These are phyloP conservation scores for Lichenostomus cassidix DNA, from an alignment of 2,113 vertebrate genomes.

Conservation along the genomic window DNA sequence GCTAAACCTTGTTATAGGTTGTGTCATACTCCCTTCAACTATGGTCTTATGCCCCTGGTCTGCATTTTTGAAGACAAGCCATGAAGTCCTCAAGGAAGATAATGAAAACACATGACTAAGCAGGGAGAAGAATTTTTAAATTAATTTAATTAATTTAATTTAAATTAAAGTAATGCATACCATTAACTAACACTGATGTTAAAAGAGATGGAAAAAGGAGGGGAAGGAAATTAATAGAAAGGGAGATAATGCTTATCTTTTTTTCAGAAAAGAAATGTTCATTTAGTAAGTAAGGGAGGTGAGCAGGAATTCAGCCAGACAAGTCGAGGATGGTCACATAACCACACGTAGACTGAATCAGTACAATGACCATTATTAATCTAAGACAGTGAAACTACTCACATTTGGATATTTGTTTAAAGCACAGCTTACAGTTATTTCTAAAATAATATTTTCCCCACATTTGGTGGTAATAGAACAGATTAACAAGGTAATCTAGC, in stretches of 20 bases:
- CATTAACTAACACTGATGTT: not conserved
- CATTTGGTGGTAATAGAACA: not conserved
- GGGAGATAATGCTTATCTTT: not conserved
- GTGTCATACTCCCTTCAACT: not conserved
- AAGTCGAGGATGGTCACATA: not conserved
- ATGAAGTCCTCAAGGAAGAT: not conserved
- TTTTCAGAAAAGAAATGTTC: not conserved
- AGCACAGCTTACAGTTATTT: not conserved
- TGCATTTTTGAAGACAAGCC: not conserved
- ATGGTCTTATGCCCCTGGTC: not conserved
- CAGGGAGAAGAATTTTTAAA: not conserved
- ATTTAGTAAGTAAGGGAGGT: not conserved
- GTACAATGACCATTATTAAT: not conserved
- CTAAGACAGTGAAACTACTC: not conserved
- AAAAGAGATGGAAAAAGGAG: not conserved
- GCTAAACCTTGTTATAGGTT: not conserved
- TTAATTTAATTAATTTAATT: not conserved
- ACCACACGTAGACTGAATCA: not conserved
- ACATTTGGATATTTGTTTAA: not conserved
- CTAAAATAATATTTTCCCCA: not conserved
- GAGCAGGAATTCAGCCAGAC: not conserved
- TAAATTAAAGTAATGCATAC: not conserved
- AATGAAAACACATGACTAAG: not conserved
- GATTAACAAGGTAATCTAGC: not conserved
- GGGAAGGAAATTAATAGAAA: not conserved